These are phyloP conservation scores for Gymnarchus niloticus DNA, from an alignment of 2,113 vertebrate genomes.

Conservation along the genomic window DNA sequence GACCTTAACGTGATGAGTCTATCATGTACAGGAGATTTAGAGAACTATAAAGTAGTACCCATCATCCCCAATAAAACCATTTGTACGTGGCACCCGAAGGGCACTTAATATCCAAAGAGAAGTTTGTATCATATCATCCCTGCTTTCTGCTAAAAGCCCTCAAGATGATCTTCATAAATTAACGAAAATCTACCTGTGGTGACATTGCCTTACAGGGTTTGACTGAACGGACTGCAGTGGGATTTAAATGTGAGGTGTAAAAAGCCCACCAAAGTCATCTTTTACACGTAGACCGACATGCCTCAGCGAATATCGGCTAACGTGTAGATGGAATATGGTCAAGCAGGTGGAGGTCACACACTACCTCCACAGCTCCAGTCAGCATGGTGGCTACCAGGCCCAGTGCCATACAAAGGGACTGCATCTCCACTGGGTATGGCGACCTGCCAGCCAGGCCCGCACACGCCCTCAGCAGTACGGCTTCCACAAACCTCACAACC, in stretches of 20 bases:
- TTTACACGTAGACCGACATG: not conserved
- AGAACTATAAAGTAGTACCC: not conserved
- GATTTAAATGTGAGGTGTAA: not conserved
- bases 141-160: not conserved
- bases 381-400: constrained; percentile 81
- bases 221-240: not conserved
- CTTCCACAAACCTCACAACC: constrained; percentile 78
- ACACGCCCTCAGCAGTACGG: constrained; percentile 74
- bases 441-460: constrained; percentile 45
- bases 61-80: not conserved
- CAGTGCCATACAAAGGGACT: constrained; percentile 87
- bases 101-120: not conserved
- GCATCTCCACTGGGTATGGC: constrained; percentile 60
- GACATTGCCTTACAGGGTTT: not conserved
- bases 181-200: not conserved
- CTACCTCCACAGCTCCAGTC: constrained; percentile 75
- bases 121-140: not conserved
- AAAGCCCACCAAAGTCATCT: not conserved
- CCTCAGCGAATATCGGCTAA: not conserved
- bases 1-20: not conserved
- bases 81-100: not conserved
- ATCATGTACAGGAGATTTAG: not conserved
- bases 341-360: not conserved
- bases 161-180: not conserved
- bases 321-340: not conserved